Conservation (phyloP, 2,797 vertebrate genomes). For the Serranus cabrilla region DNA sequence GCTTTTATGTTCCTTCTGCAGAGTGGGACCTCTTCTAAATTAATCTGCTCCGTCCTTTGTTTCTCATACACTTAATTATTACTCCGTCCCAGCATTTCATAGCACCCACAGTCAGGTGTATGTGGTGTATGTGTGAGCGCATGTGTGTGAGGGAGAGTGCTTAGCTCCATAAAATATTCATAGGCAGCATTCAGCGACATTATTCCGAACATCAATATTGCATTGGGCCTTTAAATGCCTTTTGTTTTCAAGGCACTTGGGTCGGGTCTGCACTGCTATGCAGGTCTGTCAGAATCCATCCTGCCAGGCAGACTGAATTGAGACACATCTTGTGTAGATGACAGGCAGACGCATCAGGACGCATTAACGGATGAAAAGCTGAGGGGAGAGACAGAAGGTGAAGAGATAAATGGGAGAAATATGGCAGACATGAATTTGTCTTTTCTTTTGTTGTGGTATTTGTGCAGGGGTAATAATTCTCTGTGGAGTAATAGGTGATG, state of each 20-base stretch:
- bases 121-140: slow-evolving; percentile 42
- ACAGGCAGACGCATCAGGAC: slow-evolving; percentile 49
- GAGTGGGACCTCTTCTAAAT: slow-evolving; percentile 24
- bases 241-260: slow-evolving; percentile 84
- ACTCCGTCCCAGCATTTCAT: slow-evolving; percentile 33
- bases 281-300: slow-evolving; percentile 76
- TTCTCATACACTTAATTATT: slow-evolving; percentile 32
- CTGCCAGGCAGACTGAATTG: slow-evolving; percentile 22
- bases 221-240: slow-evolving; percentile 87
- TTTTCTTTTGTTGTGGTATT: slow-evolving; percentile 29
- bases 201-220: slow-evolving; percentile 93
- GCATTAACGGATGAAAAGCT: slow-evolving; percentile 35
- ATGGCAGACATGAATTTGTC: slow-evolving; percentile 7
- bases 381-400: slow-evolving; percentile 5
- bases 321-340: slow-evolving; percentile 37
- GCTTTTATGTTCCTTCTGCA: slow-evolving; percentile 22
- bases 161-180: slow-evolving; percentile 88
- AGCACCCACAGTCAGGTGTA: slow-evolving; percentile 38
- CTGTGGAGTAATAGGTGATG: not conserved
- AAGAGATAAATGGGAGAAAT: not conserved
- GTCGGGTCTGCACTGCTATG: slow-evolving; percentile 64
- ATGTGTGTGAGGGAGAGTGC: slow-evolving; percentile 62
- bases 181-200: slow-evolving; percentile 85
- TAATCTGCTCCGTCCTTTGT: slow-evolving; percentile 31
- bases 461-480: slow-evolving; percentile 13